A percentile compares a stretch with the other conserved stretches of the same genome.
Evolutionary conservation across 1,140 invertebrate genomes (phyloP).

Genomic region (Atopsyche davidsoni): DNA sequence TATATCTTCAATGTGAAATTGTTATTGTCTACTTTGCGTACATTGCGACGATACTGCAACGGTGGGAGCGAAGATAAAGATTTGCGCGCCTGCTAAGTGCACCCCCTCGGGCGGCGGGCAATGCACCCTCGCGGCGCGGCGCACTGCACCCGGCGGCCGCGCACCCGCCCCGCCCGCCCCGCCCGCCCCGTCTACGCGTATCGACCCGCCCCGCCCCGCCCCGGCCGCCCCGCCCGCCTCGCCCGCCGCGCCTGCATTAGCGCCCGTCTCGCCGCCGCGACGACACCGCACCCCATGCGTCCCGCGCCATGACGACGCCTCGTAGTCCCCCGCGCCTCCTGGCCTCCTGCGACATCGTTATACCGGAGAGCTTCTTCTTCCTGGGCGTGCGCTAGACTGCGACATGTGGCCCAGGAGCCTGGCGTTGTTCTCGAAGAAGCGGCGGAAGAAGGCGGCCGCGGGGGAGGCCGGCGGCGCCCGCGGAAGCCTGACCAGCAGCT

Average conservation of each 20-base stretch:
- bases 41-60: no score
- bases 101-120: constrained; percentile 1
- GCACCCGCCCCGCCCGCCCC: constrained; percentile 1
- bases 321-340: background rate
- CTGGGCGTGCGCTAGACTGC: constrained; percentile 14
- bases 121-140: constrained; percentile 9
- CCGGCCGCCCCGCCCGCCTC: background rate
- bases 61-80: no score
- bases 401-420: constrained; percentile 25
- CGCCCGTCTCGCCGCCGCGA: background rate
- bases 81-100: no score
- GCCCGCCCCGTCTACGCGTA: constrained; percentile 6
- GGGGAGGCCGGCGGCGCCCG: background rate
- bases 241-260: background rate
- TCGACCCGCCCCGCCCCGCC: constrained; percentile 1
- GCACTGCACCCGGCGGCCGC: constrained; percentile 4
- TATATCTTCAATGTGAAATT: no score
- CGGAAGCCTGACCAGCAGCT: constrained; percentile 4
- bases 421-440: constrained; percentile 21
- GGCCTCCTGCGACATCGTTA: background rate
- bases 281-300: background rate
- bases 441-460: constrained; percentile 8
- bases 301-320: background rate
- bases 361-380: constrained; percentile 8
- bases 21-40: no score